phyloP scores from a whole-genome alignment of 2,888 invertebrate species.

The Rhabditoides inermis region DNA sequence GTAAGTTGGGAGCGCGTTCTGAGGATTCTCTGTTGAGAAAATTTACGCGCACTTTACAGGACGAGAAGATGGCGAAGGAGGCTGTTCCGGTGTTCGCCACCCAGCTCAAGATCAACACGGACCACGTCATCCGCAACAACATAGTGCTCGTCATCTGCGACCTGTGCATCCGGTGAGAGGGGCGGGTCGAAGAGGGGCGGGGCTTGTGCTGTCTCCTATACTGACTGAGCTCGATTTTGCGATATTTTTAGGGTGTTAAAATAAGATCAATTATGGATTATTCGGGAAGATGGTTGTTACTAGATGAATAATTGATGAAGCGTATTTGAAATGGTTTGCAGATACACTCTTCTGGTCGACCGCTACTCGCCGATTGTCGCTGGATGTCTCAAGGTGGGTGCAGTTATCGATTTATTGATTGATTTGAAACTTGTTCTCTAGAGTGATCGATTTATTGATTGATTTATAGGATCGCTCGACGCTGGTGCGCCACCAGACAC shows the following conservation, averaged over 20 bases:
- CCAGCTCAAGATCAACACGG: conserved; percentile 59
- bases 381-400: conserved; percentile 64
- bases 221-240: too few relatives aligned
- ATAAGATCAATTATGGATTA: background rate
- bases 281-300: too few relatives aligned
- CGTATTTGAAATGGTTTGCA: conserved; percentile 10
- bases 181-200: too few relatives aligned
- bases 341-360: conserved; percentile 35
- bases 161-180: conserved; percentile 63
- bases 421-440: too few relatives aligned
- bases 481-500: conserved; percentile 64
- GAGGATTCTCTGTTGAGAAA: conserved; percentile 60
- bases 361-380: conserved; percentile 58
- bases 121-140: conserved; percentile 63
- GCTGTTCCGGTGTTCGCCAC: conserved; percentile 63
- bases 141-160: conserved; percentile 63
- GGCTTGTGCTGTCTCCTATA: too few relatives aligned
- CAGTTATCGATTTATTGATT: too few relatives aligned
- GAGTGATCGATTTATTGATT: too few relatives aligned
- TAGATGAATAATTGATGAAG: too few relatives aligned
- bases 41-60: conserved; percentile 61
- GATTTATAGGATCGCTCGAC: conserved; percentile 55
- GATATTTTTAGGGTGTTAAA: too few relatives aligned
- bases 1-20: too few relatives aligned
- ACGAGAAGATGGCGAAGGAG: conserved; percentile 62